Evolutionary conservation across 1,140 invertebrate species (phyloP).

Genomic region (Archivesica marissinica): DNA sequence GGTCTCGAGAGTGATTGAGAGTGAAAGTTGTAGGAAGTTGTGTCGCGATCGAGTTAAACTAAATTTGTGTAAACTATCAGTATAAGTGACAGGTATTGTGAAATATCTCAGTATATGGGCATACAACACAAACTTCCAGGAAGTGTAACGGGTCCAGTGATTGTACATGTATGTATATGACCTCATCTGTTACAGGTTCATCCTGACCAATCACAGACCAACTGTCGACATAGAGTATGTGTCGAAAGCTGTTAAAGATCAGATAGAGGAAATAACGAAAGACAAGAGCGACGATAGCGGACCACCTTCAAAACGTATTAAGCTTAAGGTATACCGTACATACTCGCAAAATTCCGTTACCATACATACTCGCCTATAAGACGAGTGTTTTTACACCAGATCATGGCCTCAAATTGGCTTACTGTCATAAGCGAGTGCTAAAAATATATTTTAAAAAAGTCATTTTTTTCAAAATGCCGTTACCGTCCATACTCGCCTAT

Average conservation of each 20-base stretch:
- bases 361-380: too few species aligned
- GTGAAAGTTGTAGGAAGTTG: not conserved
- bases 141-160: not conserved
- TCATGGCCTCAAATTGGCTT: too few species aligned
- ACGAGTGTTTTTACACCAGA: too few species aligned
- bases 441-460: too few species aligned
- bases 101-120: not conserved
- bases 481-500: too few species aligned
- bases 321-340: conserved; percentile 68
- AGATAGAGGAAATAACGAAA: conserved; percentile 56
- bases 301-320: conserved; percentile 74
- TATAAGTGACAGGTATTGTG: not conserved
- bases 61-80: not conserved
- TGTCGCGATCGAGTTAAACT: not conserved
- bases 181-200: conserved; percentile 61
- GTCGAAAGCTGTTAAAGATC: conserved; percentile 65
- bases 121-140: not conserved
- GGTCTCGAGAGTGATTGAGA: too few species aligned
- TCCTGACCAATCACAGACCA: conserved; percentile 68
- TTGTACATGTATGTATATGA: not conserved
- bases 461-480: too few species aligned
- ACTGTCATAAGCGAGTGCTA: too few species aligned
- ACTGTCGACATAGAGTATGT: conserved; percentile 67
- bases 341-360: not conserved
- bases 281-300: conserved; percentile 47